phyloP scores from a whole-genome alignment of 1,140 invertebrate species.

The Cryptotermes secundus region DNA sequence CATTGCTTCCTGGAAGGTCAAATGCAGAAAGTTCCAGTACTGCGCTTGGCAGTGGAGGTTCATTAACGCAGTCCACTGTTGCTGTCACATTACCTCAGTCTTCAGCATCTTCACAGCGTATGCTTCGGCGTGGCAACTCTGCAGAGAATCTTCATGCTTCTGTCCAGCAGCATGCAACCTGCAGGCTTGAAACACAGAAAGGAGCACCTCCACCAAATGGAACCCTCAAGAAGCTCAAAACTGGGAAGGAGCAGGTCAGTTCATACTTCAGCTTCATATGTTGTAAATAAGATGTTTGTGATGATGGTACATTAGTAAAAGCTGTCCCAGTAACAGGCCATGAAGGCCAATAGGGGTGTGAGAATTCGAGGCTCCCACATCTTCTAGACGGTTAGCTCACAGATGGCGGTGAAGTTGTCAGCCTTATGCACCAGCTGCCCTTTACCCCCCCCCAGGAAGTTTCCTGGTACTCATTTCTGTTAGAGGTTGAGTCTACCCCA shows the following conservation, averaged over 20 bases:
- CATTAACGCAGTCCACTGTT: not conserved
- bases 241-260: conserved; percentile 48
- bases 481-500: too few species aligned
- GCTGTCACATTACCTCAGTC: not conserved
- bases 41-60: not conserved
- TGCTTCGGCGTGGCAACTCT: not conserved
- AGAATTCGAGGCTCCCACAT: too few species aligned
- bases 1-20: not conserved
- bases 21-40: not conserved
- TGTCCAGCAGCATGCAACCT: not conserved
- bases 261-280: not conserved
- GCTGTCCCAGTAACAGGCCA: too few species aligned
- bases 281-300: too few species aligned
- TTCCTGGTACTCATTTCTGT: too few species aligned
- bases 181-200: not conserved
- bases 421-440: too few species aligned
- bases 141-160: conserved; percentile 10
- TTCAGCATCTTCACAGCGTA: not conserved
- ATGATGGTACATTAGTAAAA: too few species aligned
- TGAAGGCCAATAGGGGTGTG: too few species aligned
- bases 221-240: conserved; percentile 51
- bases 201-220: not conserved
- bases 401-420: too few species aligned
- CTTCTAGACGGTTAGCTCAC: too few species aligned
- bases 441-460: too few species aligned